phyloP scores from a whole-genome alignment of 2,888 invertebrate species.

The Chalcis sispes region DNA sequence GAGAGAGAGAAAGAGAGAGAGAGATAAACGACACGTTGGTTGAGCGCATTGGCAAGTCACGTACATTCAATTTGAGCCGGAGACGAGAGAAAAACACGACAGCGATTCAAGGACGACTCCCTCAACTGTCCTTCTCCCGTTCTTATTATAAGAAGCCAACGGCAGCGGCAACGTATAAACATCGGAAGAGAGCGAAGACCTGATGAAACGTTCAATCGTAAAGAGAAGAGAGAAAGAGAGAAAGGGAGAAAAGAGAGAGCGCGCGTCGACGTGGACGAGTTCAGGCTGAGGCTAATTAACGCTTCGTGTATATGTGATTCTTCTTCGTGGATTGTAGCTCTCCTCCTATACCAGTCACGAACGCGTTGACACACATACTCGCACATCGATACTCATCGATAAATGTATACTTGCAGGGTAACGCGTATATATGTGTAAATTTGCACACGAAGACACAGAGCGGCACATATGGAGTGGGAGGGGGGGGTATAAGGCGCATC shows the following conservation, averaged over 20 bases:
- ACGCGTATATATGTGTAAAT: too few species aligned
- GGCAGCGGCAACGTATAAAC: slow-evolving; percentile 20
- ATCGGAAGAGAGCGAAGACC: slow-evolving; percentile 39
- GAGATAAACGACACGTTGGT: slow-evolving; percentile 6
- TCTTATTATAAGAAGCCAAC: slow-evolving; percentile 35
- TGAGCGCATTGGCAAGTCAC: not conserved
- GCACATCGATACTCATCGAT: too few species aligned
- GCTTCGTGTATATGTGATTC: slow-evolving; percentile 44
- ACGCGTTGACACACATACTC: too few species aligned
- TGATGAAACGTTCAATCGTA: slow-evolving; percentile 49
- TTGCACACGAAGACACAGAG: too few species aligned
- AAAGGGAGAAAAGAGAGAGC: slow-evolving; percentile 35
- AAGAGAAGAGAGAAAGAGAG: slow-evolving; percentile 19
- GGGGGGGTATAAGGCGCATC: too few species aligned
- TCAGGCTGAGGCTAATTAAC: slow-evolving; percentile 53
- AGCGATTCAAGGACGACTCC: slow-evolving; percentile 37
- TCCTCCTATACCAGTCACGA: not conserved
- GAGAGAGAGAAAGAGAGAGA: not conserved
- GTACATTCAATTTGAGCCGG: slow-evolving; percentile 23
- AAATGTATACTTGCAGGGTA: too few species aligned
- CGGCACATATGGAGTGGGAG: too few species aligned
- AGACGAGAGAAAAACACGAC: slow-evolving; percentile 8
- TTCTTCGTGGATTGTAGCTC: slow-evolving; percentile 1
- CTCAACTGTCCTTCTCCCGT: slow-evolving; percentile 27
- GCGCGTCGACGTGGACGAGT: slow-evolving; percentile 31